Conservation (phyloP, 1,140 invertebrate species). For the Drosophila mayri region DNA sequence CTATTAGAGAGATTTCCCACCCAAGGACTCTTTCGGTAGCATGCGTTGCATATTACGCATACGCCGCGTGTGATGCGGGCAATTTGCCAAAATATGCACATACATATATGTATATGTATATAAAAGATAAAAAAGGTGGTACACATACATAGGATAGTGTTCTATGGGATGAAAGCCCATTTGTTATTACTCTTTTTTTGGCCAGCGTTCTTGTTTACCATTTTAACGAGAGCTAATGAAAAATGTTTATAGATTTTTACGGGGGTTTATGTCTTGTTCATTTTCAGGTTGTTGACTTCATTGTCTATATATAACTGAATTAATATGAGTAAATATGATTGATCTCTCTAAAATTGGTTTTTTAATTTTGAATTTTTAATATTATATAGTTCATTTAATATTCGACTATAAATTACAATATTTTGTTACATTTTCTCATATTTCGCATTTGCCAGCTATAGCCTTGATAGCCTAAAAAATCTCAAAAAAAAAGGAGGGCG, state of each 20-base stretch:
- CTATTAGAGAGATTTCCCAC: slow-evolving; percentile 45
- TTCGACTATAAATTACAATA: not conserved
- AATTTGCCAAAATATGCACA: slow-evolving; percentile 37
- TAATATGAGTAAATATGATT: not conserved
- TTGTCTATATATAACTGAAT: not conserved
- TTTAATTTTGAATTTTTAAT: not conserved
- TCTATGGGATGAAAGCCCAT: not conserved
- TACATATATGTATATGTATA: not conserved
- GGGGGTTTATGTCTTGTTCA: not conserved
- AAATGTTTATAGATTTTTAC: not conserved
- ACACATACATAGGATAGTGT: slow-evolving; percentile 4
- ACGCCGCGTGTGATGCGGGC: slow-evolving; percentile 36
- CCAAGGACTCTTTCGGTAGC: slow-evolving; percentile 39
- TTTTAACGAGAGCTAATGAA: not conserved
- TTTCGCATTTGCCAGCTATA: slow-evolving; percentile 19
- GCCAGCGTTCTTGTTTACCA: not conserved
- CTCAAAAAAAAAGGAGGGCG: not conserved
- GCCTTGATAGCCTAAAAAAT: slow-evolving; percentile 25
- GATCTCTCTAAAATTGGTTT: not conserved
- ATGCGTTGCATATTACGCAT: slow-evolving; percentile 52
- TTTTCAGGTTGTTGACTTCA: not conserved
- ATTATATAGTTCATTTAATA: not conserved
- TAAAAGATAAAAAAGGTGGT: slow-evolving; percentile 14
- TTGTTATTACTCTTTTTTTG: slow-evolving; percentile 10
- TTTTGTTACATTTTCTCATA: not conserved